A percentile compares a stretch with the other conserved stretches of the same genome.
phyloP scores from a whole-genome alignment of 1,140 invertebrate species.

The Andrena cerasifolii region DNA sequence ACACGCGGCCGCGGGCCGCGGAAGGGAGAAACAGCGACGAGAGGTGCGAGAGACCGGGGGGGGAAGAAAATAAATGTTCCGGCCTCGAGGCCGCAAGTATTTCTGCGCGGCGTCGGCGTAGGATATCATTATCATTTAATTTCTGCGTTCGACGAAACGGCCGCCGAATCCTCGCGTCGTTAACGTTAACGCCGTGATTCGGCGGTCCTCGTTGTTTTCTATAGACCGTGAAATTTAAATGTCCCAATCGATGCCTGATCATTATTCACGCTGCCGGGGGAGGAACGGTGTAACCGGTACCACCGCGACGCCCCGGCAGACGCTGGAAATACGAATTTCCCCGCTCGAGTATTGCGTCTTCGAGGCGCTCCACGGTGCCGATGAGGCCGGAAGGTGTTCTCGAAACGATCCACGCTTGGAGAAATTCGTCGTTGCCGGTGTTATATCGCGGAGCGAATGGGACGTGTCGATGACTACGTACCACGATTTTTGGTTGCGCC shows the following conservation, averaged over 20 bases:
- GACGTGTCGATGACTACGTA: not conserved
- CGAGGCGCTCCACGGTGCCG: too few species aligned
- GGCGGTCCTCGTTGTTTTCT: conserved; percentile 64
- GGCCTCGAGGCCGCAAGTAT: conserved; percentile 47
- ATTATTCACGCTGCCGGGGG: conserved; percentile 64
- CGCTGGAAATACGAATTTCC: not conserved
- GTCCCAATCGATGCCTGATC: conserved; percentile 67
- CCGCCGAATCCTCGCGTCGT: conserved; percentile 63
- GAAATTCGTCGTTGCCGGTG: not conserved
- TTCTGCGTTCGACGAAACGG: conserved; percentile 63
- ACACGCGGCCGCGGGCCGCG: not conserved
- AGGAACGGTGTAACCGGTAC: conserved; percentile 38
- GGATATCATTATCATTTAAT: conserved; percentile 79
- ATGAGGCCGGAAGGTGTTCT: not conserved
- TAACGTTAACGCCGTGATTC: conserved; percentile 67
- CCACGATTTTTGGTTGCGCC: too few species aligned
- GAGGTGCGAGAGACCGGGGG: not conserved
- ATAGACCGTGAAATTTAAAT: conserved; percentile 72
- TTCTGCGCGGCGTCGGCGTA: conserved; percentile 49
- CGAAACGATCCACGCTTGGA: not conserved
- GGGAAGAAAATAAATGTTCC: conserved; percentile 46
- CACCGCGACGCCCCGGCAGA: not conserved
- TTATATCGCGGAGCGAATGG: not conserved
- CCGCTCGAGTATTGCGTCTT: not conserved
- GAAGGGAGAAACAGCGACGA: not conserved